These are phyloP conservation scores for Nothocercus julius DNA, from an alignment of 2,113 vertebrate genomes.

Conservation along the genomic window DNA sequence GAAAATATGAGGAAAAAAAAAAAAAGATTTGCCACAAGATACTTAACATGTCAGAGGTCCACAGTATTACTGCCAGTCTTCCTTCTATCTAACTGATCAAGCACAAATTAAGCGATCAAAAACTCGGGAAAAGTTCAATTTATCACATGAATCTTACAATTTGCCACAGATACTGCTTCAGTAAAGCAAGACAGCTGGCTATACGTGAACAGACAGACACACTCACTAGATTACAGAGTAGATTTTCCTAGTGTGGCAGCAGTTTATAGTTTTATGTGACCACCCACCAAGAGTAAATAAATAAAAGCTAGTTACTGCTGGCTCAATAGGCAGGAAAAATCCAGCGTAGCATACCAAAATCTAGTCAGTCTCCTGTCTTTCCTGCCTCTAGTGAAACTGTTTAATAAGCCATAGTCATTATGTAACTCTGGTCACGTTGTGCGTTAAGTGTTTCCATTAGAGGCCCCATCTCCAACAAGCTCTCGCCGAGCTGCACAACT, in stretches of 20 bases:
- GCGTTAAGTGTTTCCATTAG: background rate
- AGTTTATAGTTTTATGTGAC: background rate
- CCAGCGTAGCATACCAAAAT: background rate
- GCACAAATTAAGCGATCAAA: background rate
- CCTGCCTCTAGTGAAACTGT: slow-evolving; percentile 38
- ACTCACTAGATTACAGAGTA: background rate
- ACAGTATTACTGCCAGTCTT: background rate
- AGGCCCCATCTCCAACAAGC: background rate
- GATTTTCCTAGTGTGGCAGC: background rate
- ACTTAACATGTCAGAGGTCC: background rate
- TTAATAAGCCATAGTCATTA: slow-evolving; percentile 49
- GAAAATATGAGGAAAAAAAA: background rate
- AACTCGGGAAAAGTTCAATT: background rate
- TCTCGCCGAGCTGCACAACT: background rate
- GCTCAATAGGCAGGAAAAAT: slow-evolving; percentile 39
- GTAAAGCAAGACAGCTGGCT: background rate
- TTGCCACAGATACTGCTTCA: background rate
- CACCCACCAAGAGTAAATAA: slow-evolving; percentile 61
- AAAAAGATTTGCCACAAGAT: background rate
- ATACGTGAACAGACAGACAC: background rate
- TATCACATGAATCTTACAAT: background rate
- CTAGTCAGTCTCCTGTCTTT: background rate
- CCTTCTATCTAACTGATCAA: fast-evolving
- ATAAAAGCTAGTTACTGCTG: slow-evolving; percentile 56
- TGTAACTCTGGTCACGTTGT: slow-evolving; percentile 12